phyloP scores from a whole-genome alignment of 1,140 invertebrate species.

The Leptinotarsa lineolata region DNA sequence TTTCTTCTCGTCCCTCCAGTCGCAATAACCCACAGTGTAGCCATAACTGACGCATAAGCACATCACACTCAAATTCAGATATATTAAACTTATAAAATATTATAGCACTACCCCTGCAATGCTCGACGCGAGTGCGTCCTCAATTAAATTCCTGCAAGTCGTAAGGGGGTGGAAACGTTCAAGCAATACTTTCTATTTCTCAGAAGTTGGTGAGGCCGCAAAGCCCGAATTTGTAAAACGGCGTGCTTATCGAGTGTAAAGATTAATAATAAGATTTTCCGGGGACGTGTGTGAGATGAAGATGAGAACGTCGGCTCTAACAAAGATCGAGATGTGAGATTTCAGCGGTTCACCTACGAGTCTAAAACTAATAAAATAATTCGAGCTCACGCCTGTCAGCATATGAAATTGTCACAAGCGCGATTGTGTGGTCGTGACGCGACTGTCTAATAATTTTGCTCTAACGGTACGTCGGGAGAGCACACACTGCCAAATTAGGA shows the following conservation, averaged over 20 bases:
- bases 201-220: slow-evolving; percentile 36
- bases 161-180: background rate
- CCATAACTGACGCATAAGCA: background rate
- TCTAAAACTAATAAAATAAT: slow-evolving; percentile 41
- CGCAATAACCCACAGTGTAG: too few relatives aligned
- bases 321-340: slow-evolving; percentile 37
- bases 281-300: slow-evolving; percentile 48
- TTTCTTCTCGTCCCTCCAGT: too few relatives aligned
- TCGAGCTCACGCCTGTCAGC: slow-evolving; percentile 23
- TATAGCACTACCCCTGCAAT: background rate
- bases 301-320: slow-evolving; percentile 40
- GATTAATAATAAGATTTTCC: slow-evolving; percentile 51
- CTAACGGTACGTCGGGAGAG: too few relatives aligned
- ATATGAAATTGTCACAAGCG: slow-evolving; percentile 38
- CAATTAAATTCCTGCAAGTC: slow-evolving; percentile 1
- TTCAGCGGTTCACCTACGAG: slow-evolving; percentile 35
- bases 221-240: slow-evolving; percentile 44
- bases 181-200: background rate
- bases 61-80: background rate
- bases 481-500: too few relatives aligned
- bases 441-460: slow-evolving; percentile 8
- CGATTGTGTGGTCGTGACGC: slow-evolving; percentile 33
- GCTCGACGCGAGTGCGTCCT: background rate
- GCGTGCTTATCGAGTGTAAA: slow-evolving; percentile 49
- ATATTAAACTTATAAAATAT: slow-evolving; percentile 9